phyloP scores from a whole-genome alignment of 2,113 vertebrate genomes.

The Alexandromys fortis region DNA sequence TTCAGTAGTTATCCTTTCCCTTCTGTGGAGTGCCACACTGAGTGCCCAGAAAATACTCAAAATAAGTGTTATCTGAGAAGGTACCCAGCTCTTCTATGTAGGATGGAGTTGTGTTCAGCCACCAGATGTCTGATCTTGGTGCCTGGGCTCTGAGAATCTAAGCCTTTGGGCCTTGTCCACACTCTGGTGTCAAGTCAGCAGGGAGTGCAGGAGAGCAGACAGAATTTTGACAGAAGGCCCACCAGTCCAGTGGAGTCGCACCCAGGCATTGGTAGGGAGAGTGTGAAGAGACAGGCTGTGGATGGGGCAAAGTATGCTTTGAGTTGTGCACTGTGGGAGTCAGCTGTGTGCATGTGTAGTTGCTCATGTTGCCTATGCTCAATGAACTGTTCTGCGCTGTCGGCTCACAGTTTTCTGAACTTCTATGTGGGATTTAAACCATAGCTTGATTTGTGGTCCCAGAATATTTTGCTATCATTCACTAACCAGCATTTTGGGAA shows the following conservation, averaged over 20 bases:
- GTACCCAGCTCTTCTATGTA: not conserved
- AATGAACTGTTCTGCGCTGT: not conserved
- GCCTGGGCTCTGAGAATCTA: not conserved
- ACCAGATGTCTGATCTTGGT: not conserved
- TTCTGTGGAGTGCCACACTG: not conserved
- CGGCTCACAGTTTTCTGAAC: not conserved
- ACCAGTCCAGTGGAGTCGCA: not conserved
- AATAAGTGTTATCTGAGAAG: not conserved
- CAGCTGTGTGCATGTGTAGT: not conserved
- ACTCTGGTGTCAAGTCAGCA: not conserved
- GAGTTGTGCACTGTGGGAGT: not conserved
- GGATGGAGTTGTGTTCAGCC: not conserved
- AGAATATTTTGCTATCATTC: not conserved
- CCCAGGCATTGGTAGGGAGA: not conserved
- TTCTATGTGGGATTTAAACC: not conserved
- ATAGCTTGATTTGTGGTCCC: not conserved
- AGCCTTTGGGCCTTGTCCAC: not conserved
- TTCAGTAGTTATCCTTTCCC: not conserved
- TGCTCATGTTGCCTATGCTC: not conserved
- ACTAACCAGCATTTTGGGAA: not conserved
- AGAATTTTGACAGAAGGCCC: not conserved
- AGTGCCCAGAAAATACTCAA: not conserved
- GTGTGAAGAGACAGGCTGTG: not conserved
- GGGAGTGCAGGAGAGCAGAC: not conserved
- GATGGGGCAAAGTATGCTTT: not conserved